Conservation (phyloP, 2,113 vertebrate genomes). For the Crotalus tigris region DNA sequence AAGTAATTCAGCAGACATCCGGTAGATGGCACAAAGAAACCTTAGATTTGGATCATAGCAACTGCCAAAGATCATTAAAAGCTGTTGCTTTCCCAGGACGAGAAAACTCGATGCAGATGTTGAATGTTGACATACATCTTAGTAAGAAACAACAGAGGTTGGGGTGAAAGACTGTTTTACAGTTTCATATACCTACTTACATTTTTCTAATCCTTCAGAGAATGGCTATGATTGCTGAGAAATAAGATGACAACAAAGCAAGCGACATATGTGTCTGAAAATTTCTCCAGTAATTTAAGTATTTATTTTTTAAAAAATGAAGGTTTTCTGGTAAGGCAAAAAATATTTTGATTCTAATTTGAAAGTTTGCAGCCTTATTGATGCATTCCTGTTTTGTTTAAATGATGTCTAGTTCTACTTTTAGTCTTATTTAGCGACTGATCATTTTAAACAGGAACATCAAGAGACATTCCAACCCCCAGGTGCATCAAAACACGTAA, state of each 20-base stretch:
- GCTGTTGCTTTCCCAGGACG: background rate
- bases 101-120: background rate
- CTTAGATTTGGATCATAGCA: background rate
- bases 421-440: background rate
- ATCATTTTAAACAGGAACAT: background rate
- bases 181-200: background rate
- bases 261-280: background rate
- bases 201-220: background rate
- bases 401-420: background rate
- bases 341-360: background rate
- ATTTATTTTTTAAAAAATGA: background rate
- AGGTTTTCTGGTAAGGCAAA: background rate
- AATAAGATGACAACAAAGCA: background rate
- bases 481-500: background rate
- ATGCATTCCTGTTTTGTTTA: background rate
- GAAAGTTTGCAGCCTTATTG: background rate
- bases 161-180: too few relatives aligned
- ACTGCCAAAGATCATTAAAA: background rate
- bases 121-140: background rate
- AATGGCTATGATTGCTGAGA: background rate
- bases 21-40: conserved; percentile 18
- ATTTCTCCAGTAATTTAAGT: background rate
- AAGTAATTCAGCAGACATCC: background rate
- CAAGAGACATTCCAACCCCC: background rate
- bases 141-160: background rate